Evolutionary conservation across 2,113 vertebrate species (phyloP).

Genomic region (Picathartes gymnocephalus): DNA sequence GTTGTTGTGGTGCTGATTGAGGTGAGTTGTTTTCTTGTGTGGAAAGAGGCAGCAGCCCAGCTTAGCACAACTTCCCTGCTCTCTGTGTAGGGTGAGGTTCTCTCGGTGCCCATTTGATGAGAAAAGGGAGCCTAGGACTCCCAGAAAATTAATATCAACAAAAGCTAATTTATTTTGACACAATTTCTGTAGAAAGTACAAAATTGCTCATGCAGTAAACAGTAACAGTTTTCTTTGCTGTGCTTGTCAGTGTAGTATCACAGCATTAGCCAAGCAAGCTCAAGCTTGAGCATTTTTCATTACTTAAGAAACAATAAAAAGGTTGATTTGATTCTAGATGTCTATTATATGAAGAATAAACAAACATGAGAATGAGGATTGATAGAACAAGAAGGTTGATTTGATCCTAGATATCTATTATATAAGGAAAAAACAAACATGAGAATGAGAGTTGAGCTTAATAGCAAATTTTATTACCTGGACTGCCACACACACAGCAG

Average conservation of each 20-base stretch:
- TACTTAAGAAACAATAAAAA: neutral
- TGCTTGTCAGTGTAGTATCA: neutral
- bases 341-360: neutral
- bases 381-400: neutral
- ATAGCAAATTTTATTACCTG: neutral
- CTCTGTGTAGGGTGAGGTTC: neutral
- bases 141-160: neutral
- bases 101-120: neutral
- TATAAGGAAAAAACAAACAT: neutral
- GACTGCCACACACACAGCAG: neutral
- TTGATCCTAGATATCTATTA: neutral
- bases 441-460: neutral
- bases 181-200: neutral
- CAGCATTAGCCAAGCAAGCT: neutral
- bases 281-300: neutral
- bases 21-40: neutral
- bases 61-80: neutral
- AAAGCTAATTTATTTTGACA: neutral
- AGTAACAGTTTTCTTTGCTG: neutral
- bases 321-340: neutral
- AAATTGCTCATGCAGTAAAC: neutral
- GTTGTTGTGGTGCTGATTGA: neutral
- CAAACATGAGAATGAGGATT: neutral
- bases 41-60: neutral
- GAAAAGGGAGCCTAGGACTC: neutral